Percentiles rank a stretch among this genome's conserved stretches.
Evolutionary conservation across 2,797 vertebrate species (phyloP).

Genomic region (Poecilia wingei): DNA sequence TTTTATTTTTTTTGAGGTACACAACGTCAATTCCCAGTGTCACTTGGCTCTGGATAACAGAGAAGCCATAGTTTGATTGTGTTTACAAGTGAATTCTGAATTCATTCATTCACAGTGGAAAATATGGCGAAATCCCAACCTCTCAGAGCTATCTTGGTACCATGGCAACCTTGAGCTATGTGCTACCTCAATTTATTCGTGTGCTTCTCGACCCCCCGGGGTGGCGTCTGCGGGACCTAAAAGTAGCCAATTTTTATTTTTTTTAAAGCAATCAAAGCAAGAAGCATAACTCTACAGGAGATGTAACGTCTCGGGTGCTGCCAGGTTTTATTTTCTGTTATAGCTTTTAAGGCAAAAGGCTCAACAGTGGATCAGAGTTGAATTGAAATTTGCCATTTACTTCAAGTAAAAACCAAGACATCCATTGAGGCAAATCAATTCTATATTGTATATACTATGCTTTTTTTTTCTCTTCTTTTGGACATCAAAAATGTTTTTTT

Average conservation of each 20-base stretch:
- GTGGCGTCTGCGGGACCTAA: conserved; percentile 48
- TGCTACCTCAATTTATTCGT: conserved; percentile 70
- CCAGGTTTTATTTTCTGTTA: conserved; percentile 69
- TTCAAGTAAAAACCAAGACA: conserved; percentile 81
- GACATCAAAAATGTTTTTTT: conserved; percentile 66
- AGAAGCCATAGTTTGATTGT: conserved; percentile 73
- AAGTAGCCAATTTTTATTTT: conserved; percentile 39
- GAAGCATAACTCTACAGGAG: conserved; percentile 63
- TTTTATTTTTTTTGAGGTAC: conserved; percentile 58
- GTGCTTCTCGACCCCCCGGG: conserved; percentile 70
- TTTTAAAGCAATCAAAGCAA: conserved; percentile 50
- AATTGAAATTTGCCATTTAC: conserved; percentile 78
- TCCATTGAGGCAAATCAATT: conserved; percentile 78
- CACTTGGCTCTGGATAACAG: conserved; percentile 61
- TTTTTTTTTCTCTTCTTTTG: conserved; percentile 51
- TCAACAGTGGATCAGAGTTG: conserved; percentile 81
- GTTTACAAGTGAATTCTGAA: conserved; percentile 74
- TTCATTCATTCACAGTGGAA: conserved; percentile 78
- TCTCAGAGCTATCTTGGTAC: conserved; percentile 75
- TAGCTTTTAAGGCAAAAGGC: conserved; percentile 81
- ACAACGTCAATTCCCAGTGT: conserved; percentile 60
- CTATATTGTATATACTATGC: conserved; percentile 65
- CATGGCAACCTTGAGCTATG: conserved; percentile 76
- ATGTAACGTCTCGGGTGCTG: conserved; percentile 64
- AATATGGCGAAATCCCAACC: conserved; percentile 79